Conservation (phyloP, 2,113 vertebrate genomes). For the Leptodactylus fuscus region DNA sequence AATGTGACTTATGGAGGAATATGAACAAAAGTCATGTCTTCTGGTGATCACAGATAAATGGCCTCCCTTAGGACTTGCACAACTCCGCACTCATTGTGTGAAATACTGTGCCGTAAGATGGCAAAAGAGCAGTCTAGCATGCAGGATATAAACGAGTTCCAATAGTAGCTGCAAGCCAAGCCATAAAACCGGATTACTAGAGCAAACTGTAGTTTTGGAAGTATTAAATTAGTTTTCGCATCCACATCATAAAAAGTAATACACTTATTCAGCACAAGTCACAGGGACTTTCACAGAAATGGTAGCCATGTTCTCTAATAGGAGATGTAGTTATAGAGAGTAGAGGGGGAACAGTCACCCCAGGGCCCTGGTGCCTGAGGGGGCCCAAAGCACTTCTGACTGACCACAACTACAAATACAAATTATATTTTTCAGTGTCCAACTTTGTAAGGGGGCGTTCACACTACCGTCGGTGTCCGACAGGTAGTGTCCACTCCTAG, state of each 20-base stretch:
- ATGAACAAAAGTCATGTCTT: constrained; percentile 21
- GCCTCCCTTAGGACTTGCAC: constrained; percentile 44
- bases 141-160: constrained; percentile 50
- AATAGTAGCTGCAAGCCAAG: constrained; percentile 49
- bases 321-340: neutral
- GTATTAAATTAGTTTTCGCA: constrained; percentile 20
- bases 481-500: too few species aligned
- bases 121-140: constrained; percentile 50
- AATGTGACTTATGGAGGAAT: constrained; percentile 48
- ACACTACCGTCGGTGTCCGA: too few species aligned
- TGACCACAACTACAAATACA: too few species aligned
- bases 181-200: constrained; percentile 53
- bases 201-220: constrained; percentile 40
- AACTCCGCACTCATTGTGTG: constrained; percentile 39
- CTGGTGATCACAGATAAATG: constrained; percentile 49
- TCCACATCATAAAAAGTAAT: constrained; percentile 27
- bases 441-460: too few species aligned
- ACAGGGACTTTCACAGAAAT: neutral
- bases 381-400: neutral
- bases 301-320: neutral
- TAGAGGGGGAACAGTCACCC: neutral
- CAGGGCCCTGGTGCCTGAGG: neutral
- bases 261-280: neutral
- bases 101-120: constrained; percentile 43
- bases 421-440: too few species aligned